Evolutionary conservation across 2,888 invertebrate genomes (phyloP).

Genomic region (Tillus elongatus): DNA sequence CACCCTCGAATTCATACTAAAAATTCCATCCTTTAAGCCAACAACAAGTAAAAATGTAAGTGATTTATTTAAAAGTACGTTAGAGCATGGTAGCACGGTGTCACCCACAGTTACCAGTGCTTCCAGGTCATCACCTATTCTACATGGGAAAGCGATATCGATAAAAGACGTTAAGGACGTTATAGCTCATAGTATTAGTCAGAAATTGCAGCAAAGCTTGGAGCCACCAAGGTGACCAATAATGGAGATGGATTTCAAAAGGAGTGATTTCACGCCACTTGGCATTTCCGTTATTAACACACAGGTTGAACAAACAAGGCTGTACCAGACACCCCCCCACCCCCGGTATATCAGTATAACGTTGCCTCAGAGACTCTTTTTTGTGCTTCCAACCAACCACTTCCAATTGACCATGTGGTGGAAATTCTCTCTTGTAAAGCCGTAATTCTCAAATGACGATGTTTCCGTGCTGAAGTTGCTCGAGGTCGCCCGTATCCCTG

Average conservation of each 20-base stretch:
- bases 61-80: constrained; percentile 37
- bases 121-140: constrained; percentile 49
- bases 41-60: constrained; percentile 44
- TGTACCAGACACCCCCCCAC: too few species aligned
- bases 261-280: constrained; percentile 51
- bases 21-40: constrained; percentile 88
- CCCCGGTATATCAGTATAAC: too few species aligned
- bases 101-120: constrained; percentile 45
- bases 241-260: constrained; percentile 48
- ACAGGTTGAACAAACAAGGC: constrained; percentile 26
- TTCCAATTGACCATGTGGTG: too few species aligned
- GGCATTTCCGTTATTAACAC: constrained; percentile 52
- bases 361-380: too few species aligned
- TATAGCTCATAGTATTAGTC: constrained; percentile 85
- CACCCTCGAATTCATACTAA: constrained; percentile 69
- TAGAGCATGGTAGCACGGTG: constrained; percentile 34
- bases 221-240: constrained; percentile 42
- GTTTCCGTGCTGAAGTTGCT: too few species aligned
- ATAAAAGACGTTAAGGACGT: constrained; percentile 87
- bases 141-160: constrained; percentile 50
- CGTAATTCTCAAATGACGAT: too few species aligned
- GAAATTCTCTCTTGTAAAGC: too few species aligned
- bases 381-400: too few species aligned
- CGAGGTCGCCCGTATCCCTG: too few species aligned
- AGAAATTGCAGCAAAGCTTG: constrained; percentile 61